These are phyloP conservation scores for Drosophila ficusphila DNA, from an alignment of 1,140 invertebrate species.

Conservation along the genomic window DNA sequence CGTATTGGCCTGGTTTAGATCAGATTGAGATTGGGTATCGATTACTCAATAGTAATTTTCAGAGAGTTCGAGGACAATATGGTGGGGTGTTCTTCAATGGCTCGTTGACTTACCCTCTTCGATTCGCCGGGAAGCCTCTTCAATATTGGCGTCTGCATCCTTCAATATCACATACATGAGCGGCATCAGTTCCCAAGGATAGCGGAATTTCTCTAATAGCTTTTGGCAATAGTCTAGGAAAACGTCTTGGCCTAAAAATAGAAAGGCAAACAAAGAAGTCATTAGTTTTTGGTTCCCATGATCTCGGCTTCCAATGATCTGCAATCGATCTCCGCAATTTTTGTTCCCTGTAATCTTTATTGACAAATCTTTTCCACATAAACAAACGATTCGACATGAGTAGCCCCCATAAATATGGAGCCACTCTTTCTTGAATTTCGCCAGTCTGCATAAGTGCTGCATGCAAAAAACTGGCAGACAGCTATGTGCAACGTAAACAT, in stretches of 20 bases:
- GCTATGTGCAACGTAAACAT: constrained; percentile 53
- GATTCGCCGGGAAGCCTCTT: constrained; percentile 89
- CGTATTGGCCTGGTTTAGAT: constrained; percentile 84
- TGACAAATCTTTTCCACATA: constrained; percentile 1
- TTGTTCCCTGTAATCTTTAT: constrained; percentile 15
- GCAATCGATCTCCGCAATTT: not conserved
- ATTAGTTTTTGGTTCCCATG: constrained; percentile 6
- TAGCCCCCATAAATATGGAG: constrained; percentile 13
- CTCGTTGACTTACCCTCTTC: constrained; percentile 87
- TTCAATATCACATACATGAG: constrained; percentile 90
- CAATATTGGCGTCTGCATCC: constrained; percentile 88
- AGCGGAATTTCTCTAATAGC: constrained; percentile 89
- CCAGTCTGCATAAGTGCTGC: constrained; percentile 18
- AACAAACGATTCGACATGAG: constrained; percentile 38
- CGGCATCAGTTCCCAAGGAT: constrained; percentile 90
- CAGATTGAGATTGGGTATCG: constrained; percentile 49
- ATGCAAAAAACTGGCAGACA: constrained; percentile 18
- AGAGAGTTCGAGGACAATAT: not conserved
- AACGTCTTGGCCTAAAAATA: constrained; percentile 86
- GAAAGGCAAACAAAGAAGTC: not conserved
- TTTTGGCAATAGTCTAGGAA: constrained; percentile 89
- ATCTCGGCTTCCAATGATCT: not conserved
- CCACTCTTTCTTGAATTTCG: constrained; percentile 33
- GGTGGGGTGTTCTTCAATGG: not conserved
- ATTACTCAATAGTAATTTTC: constrained; percentile 11